Base-by-base conservation (phyloP, 2,888 invertebrate genomes). In the Drosophila diplacantha region DNA sequence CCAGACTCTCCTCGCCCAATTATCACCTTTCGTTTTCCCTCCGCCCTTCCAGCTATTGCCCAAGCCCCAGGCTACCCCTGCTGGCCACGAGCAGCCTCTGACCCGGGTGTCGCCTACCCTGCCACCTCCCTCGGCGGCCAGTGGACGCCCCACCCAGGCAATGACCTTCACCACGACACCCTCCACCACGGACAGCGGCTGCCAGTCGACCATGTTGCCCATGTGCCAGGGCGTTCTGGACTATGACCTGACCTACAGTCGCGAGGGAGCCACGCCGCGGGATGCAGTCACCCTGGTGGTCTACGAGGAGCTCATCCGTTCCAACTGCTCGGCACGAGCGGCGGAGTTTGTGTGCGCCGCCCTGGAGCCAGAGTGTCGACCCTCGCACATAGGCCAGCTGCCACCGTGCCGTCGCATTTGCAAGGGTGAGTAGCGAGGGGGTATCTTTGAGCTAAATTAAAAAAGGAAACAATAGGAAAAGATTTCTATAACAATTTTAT, bases 301-400 rank as follows among this genome's bases (percentile, higher is more conserved):
- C 75, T 91, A 92, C 70, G 90, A 92, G 78, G 90, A 90, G 72
- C 87, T 93, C 20, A 89, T 91, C 16, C 86, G 90, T n/a, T 91
- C 91, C 9, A 91, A 92, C 75, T 93, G 93, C 85, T 92, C 92
- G 69, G 89, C 90, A 0, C 89, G 93, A 5, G 89, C 91, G 1
- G 89, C 89, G 32, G 91, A 92, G 70, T 92, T 92, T 83, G 86
- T 91, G 16, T 93, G 93, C 73, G 90, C 92, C 2, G 87, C 92
- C 12, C 86, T 93, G 37, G 93, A 93, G 74, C 93, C 93, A 0
- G 92, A 93, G 74, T 93, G 93, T 83, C 90, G 90, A 61, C 91
- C 92, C 0, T 88, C 90, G 16, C 91, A 91, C 12, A 90, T 90
- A 69, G 89, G 90, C 7, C 87, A 90, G n/a, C 89, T 92, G 69